A percentile compares a stretch with the other conserved stretches of the same genome.
phyloP scores from a whole-genome alignment of 2,113 vertebrate species.

The Platanista minor region DNA sequence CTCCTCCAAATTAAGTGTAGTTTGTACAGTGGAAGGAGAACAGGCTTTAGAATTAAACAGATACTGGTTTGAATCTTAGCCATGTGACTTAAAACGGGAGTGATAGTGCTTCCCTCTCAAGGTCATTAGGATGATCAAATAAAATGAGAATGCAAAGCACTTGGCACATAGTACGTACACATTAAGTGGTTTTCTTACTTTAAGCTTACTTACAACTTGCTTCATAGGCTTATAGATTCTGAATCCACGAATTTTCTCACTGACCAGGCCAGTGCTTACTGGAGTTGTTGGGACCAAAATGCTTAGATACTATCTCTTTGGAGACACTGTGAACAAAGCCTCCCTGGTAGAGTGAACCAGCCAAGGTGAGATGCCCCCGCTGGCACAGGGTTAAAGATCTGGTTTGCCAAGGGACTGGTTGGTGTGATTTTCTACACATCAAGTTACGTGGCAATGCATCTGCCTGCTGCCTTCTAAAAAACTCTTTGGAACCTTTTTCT shows the following conservation, averaged over 20 bases:
- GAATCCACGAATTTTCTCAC: neutral
- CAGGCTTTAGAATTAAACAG: neutral
- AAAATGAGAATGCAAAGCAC: neutral
- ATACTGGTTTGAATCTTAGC: neutral
- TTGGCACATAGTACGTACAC: neutral
- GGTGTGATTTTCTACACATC: neutral
- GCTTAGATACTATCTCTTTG: conserved; percentile 89
- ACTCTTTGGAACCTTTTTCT: neutral
- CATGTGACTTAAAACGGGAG: neutral
- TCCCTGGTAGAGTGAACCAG: conserved; percentile 90
- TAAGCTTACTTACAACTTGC: neutral
- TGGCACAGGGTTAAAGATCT: neutral
- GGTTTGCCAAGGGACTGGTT: neutral
- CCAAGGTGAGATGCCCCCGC: conserved; percentile 76
- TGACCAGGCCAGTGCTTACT: conserved; percentile 84
- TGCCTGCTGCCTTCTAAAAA: neutral
- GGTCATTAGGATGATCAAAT: neutral
- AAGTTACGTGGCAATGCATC: neutral
- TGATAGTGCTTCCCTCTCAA: neutral
- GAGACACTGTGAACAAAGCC: conserved; percentile 89
- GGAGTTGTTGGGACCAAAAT: conserved; percentile 90
- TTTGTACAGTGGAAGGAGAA: neutral
- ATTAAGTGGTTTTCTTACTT: neutral
- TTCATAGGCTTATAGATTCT: neutral
- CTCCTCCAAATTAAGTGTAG: neutral